phyloP scores from a whole-genome alignment of 2,888 invertebrate species.

The Heliconius erato region DNA sequence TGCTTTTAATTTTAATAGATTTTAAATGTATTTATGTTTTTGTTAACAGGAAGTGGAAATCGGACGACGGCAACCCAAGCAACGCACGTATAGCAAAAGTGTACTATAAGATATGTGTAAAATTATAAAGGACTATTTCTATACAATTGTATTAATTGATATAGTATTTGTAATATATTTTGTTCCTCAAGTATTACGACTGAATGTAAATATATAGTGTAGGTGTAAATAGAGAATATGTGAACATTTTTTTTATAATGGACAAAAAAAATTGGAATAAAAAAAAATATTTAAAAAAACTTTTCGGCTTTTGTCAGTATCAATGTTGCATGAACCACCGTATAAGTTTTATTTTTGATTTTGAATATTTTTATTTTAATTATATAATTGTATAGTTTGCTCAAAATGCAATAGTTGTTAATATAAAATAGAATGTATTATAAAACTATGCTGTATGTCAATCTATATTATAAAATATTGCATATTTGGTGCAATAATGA shows the following conservation, averaged over 20 bases:
- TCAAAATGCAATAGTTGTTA: conserved; percentile 27
- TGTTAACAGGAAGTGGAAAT: conserved; percentile 74
- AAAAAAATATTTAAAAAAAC: conserved; percentile 10
- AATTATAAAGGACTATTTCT: conserved; percentile 37
- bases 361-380: conserved; percentile 13
- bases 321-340: conserved; percentile 42
- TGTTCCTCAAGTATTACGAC: conserved; percentile 69
- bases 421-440: neutral
- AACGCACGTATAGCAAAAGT: conserved; percentile 75
- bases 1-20: conserved; percentile 51
- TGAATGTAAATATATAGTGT: conserved; percentile 61
- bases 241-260: conserved; percentile 6
- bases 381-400: conserved; percentile 32
- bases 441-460: neutral
- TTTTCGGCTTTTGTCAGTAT: conserved; percentile 38
- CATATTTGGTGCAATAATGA: neutral
- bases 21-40: conserved; percentile 35
- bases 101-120: conserved; percentile 50
- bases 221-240: conserved; percentile 48
- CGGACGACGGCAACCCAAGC: conserved; percentile 72
- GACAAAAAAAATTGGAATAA: conserved; percentile 12
- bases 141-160: conserved; percentile 22
- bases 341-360: conserved; percentile 13
- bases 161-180: conserved; percentile 61
- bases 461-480: neutral